Evolutionary conservation across 2,888 invertebrate genomes (phyloP), one percentile per base, ranked within the genome.

Genomic region (Tiphia femorata): DNA sequence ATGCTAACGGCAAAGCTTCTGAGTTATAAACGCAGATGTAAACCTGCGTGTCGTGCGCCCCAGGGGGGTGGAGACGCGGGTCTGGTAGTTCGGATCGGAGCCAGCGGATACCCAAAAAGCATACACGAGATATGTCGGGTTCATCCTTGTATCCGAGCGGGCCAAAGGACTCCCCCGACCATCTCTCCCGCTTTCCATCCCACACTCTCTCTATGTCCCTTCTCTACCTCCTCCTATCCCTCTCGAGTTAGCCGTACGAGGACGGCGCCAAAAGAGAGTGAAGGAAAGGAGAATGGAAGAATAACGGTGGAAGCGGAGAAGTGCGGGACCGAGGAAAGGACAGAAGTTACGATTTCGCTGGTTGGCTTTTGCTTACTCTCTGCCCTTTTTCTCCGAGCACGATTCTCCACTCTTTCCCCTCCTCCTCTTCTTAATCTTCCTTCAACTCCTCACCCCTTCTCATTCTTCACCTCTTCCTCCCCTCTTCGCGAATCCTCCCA

Each of bases 301-400:
- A 14, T 33, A 6, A 6, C 2, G n/a, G 12, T 5, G n/a, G 19
- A 16, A 20, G 23, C n/a, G 20, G 10, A 12, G 49, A 27, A 14
- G 6, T 23, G 20, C n/a, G 19, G 47, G 37, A 16, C n/a, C 46
- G 42, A 47, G 30, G 42, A 20, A 51, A 52, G 37, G 50, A 49
- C 56, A 66, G 57, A 67, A 70, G 70, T 72, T 74, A 68, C 69
- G 72, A 73, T 73, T 70, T 64, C 47, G 64, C 43, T 56, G 52
- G 49, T 47, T 54, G 16, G 16, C 41, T 52, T 56, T 41, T 65
- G 62, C 53, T 50, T n/a, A 33, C 33, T 33, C 33, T 33, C 12
- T 33, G 52, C 60, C 64, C 37, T 40, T 55, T 53, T 56, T 56
- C n/a, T n/a, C n/a, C 44, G 51, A 21, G 38, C 21, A 38, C 44